A percentile compares a stretch with the other conserved stretches of the same genome.
phyloP scores from a whole-genome alignment of 2,888 invertebrate species.

The Trimorus sp. region DNA sequence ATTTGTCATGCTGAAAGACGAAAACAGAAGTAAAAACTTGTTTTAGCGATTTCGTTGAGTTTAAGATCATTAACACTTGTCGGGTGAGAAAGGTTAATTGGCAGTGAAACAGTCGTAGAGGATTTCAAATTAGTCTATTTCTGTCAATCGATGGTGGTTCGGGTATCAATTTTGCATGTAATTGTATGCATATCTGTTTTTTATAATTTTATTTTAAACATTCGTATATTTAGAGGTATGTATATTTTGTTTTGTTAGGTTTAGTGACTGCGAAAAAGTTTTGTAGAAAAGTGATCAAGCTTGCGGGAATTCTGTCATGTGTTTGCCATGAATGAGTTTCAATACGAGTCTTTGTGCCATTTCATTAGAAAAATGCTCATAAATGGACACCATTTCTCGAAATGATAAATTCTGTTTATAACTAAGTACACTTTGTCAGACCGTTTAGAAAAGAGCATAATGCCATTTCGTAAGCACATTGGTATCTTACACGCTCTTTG shows the following conservation, averaged over 20 bases:
- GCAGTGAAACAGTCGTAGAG: too few species aligned
- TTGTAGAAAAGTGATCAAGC: neutral
- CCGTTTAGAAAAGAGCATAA: slow-evolving; percentile 16
- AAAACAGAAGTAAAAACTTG: too few species aligned
- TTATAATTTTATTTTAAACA: too few species aligned
- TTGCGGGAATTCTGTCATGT: neutral
- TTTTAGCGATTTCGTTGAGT: too few species aligned
- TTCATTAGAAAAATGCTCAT: neutral
- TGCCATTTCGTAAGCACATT: slow-evolving; percentile 30
- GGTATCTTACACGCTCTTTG: slow-evolving; percentile 26
- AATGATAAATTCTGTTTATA: neutral
- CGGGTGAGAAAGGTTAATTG: too few species aligned
- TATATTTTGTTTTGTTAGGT: neutral
- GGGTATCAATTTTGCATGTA: neutral
- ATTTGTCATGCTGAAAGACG: too few species aligned
- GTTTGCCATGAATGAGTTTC: neutral
- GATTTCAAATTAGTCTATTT: too few species aligned
- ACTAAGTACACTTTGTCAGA: neutral
- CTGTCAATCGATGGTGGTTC: neutral
- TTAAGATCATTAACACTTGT: too few species aligned
- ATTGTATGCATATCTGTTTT: neutral
- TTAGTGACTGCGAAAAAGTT: neutral
- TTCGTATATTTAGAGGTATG: too few species aligned
- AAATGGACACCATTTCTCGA: neutral
- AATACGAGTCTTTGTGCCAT: neutral